These are phyloP conservation scores for Lophotis ruficrista DNA, from an alignment of 2,113 vertebrate species.

Conservation along the genomic window DNA sequence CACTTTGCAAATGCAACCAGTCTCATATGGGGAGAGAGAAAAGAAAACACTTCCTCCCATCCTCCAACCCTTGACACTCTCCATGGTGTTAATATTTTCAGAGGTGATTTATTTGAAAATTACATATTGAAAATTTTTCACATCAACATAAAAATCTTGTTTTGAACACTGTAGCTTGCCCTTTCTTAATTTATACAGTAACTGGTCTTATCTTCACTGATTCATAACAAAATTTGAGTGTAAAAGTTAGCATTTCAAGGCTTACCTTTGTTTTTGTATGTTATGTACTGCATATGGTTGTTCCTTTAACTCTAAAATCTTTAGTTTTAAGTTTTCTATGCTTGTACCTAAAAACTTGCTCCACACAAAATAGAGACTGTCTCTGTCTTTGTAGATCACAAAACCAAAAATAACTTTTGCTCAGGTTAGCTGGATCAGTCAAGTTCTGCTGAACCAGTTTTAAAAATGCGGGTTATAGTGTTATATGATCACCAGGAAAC, in stretches of 20 bases:
- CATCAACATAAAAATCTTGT: too few species aligned
- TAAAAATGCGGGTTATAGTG: neutral
- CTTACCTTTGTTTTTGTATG: neutral
- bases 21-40: neutral
- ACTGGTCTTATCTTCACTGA: neutral
- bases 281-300: neutral
- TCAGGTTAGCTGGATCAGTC: neutral
- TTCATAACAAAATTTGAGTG: neutral
- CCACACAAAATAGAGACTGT: neutral
- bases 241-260: neutral
- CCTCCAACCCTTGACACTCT: neutral
- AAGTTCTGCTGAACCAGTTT: neutral
- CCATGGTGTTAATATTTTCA: neutral
- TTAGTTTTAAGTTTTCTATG: neutral
- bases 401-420: neutral
- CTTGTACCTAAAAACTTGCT: neutral
- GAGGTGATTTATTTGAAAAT: neutral
- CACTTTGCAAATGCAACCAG: neutral
- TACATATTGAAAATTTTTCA: neutral
- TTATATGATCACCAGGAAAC: neutral
- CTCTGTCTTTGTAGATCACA: neutral
- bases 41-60: neutral
- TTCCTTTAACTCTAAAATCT: neutral
- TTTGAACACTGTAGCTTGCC: neutral
- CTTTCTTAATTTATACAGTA: neutral